These are phyloP conservation scores for Trialeurodes vaporariorum DNA, from an alignment of 1,140 invertebrate genomes.

Conservation along the genomic window DNA sequence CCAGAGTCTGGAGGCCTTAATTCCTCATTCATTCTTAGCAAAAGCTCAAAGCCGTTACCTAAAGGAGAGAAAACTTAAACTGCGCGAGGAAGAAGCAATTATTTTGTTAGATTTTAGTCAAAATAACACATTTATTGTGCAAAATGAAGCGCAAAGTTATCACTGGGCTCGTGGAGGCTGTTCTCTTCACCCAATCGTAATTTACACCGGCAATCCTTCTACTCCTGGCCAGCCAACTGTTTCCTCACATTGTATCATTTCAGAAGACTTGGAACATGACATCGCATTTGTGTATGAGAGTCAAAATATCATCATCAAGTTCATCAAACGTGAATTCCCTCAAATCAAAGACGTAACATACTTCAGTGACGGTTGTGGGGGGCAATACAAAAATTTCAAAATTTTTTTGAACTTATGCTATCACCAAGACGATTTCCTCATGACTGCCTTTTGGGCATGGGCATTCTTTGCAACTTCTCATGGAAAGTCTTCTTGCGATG, in stretches of 20 bases:
- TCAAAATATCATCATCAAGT: not conserved
- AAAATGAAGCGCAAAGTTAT: constrained; percentile 9
- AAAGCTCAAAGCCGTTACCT: not conserved
- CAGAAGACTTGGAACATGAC: constrained; percentile 17
- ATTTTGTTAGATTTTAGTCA: not conserved
- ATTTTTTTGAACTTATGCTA: constrained; percentile 14
- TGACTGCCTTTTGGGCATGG: constrained; percentile 25
- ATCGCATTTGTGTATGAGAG: not conserved
- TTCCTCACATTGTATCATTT: constrained; percentile 13
- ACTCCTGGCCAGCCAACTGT: not conserved
- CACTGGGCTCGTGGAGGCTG: not conserved
- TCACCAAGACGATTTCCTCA: constrained; percentile 21
- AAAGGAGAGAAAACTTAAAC: not conserved
- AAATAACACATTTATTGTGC: constrained; percentile 2
- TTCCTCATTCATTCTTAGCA: not conserved
- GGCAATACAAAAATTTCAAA: constrained; percentile 17
- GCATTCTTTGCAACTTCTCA: constrained; percentile 29
- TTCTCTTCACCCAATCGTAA: constrained; percentile 10
- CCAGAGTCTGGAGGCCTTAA: not conserved
- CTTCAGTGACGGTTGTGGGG: constrained; percentile 11
- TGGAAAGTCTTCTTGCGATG: constrained; percentile 28
- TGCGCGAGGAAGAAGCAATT: not conserved
- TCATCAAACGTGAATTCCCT: not conserved
- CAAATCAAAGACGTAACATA: not conserved
- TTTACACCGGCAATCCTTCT: not conserved